These are phyloP conservation scores for Pseudorhombus dupliciocellatus DNA, from an alignment of 2,113 vertebrate genomes.

Conservation along the genomic window DNA sequence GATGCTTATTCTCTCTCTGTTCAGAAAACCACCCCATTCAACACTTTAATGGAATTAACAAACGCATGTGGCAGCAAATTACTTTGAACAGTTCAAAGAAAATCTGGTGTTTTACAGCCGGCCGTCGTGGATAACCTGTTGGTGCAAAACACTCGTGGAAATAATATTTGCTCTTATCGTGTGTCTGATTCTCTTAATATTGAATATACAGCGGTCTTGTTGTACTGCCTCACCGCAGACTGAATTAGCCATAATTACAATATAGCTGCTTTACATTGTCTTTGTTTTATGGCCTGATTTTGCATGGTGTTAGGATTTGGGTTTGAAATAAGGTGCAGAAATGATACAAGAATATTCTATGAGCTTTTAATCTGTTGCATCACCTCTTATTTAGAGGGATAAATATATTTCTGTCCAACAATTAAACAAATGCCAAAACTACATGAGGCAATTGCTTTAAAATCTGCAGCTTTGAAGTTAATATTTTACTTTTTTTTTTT, in stretches of 20 bases:
- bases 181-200: slow-evolving; percentile 55
- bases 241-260: neutral
- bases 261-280: neutral
- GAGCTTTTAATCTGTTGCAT: neutral
- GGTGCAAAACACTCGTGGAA: slow-evolving; percentile 19
- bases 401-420: neutral
- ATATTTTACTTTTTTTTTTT: slow-evolving; percentile 15
- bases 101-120: neutral
- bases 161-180: neutral
- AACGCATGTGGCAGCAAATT: neutral
- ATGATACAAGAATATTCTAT: neutral
- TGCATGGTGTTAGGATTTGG: neutral
- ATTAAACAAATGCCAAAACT: neutral
- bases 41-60: neutral
- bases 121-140: slow-evolving; percentile 53
- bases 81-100: slow-evolving; percentile 16
- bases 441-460: slow-evolving; percentile 4
- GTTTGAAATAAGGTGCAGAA: neutral
- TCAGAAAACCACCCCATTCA: neutral
- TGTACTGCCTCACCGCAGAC: neutral
- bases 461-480: neutral
- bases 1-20: neutral
- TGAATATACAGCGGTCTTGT: slow-evolving; percentile 26
- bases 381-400: neutral
- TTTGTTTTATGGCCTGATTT: neutral